Percentiles rank a stretch among this genome's conserved stretches.
These are phyloP conservation scores for Phataginus tricuspis DNA, from an alignment of 2,797 vertebrate genomes.

Conservation along the genomic window DNA sequence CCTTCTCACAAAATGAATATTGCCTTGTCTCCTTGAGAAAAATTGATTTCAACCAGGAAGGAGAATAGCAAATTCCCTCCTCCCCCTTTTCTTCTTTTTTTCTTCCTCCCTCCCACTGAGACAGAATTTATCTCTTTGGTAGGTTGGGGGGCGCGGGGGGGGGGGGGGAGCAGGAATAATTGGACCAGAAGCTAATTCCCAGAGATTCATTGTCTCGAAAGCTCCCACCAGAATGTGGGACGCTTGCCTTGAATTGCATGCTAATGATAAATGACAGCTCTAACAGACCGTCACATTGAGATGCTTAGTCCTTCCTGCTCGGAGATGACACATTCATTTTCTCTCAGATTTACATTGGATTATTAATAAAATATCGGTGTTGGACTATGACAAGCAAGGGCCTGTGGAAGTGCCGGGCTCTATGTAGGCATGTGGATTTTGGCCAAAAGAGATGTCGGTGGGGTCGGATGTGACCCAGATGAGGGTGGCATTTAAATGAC, in stretches of 20 bases:
- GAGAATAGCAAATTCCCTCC: slow-evolving; percentile 57
- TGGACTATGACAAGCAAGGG: slow-evolving; percentile 57
- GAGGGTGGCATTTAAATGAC: neutral
- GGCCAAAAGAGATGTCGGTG: neutral
- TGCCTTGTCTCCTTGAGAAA: slow-evolving; percentile 80
- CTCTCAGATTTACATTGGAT: slow-evolving; percentile 69
- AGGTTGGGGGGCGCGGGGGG: neutral
- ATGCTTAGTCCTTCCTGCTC: slow-evolving; percentile 74
- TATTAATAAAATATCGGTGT: slow-evolving; percentile 70
- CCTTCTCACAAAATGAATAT: slow-evolving; percentile 62
- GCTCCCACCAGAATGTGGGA: slow-evolving; percentile 64
- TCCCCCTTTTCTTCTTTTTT: neutral
- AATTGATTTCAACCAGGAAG: slow-evolving; percentile 77
- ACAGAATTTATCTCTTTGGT: slow-evolving; percentile 72
- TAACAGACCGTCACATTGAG: slow-evolving; percentile 74
- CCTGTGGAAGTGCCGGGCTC: neutral
- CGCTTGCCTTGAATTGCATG: slow-evolving; percentile 40
- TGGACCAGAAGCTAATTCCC: slow-evolving; percentile 78
- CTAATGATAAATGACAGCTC: slow-evolving; percentile 76
- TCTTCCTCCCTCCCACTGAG: slow-evolving; percentile 8
- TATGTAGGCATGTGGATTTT: fast-evolving
- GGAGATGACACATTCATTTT: slow-evolving; percentile 78
- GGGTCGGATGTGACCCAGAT: neutral
- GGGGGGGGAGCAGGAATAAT: slow-evolving; percentile 61
- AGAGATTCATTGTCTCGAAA: slow-evolving; percentile 70